These are phyloP conservation scores for Gryllus longicercus DNA, from an alignment of 2,888 invertebrate genomes.

Conservation along the genomic window DNA sequence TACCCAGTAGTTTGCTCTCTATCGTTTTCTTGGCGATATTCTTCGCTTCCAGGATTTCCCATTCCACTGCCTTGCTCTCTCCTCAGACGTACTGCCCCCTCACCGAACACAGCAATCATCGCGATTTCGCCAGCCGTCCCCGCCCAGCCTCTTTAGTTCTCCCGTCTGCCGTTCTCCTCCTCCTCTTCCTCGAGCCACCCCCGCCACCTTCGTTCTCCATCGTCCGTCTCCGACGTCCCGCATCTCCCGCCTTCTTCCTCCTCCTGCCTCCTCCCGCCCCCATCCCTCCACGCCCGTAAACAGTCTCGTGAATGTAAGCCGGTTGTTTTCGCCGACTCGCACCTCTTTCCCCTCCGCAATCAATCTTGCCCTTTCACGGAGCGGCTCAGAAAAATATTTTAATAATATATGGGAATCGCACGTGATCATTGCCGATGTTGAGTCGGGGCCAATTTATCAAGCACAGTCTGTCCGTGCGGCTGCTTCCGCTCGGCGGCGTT, in stretches of 20 bases:
- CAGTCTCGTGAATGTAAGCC: constrained; percentile 7
- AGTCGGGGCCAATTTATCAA: constrained; percentile 17
- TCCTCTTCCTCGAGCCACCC: neutral
- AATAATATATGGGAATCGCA: constrained; percentile 17
- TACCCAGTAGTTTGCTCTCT: too few species aligned
- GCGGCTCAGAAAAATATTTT: constrained; percentile 17
- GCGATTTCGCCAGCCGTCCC: too few species aligned
- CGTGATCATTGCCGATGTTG: constrained; percentile 17
- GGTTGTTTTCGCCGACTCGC: constrained; percentile 1
- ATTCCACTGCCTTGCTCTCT: too few species aligned
- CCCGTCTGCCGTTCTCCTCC: neutral
- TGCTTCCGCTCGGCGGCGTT: constrained; percentile 6
- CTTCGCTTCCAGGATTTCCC: too few species aligned
- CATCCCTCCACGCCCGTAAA: neutral
- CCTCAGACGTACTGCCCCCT: too few species aligned
- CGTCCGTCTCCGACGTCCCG: neutral
- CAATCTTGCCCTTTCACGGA: constrained; percentile 9
- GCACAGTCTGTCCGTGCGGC: constrained; percentile 1
- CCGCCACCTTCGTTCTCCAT: neutral
- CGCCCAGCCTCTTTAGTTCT: neutral
- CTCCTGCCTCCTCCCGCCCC: neutral
- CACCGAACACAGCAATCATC: too few species aligned
- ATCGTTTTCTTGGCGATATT: too few species aligned
- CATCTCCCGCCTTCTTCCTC: neutral
- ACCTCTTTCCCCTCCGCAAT: neutral